Percentiles rank a stretch among this genome's conserved stretches.
These are phyloP conservation scores for Priocnemis perturbator DNA, from an alignment of 2,888 invertebrate genomes.

Conservation along the genomic window DNA sequence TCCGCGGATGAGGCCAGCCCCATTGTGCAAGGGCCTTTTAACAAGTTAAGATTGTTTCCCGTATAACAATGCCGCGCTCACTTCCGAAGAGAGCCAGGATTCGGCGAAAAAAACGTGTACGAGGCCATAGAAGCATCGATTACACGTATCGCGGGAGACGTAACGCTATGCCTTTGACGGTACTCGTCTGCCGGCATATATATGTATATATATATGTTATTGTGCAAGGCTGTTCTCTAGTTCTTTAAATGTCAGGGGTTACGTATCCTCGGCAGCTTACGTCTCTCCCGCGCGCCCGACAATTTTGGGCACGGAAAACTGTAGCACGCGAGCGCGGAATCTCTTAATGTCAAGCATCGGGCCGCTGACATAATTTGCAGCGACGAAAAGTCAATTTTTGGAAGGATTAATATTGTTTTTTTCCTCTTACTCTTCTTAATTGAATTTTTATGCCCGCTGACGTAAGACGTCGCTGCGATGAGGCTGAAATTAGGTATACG, in stretches of 20 bases:
- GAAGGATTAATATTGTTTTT: no score
- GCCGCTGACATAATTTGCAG: no score
- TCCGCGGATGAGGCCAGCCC: slow-evolving; percentile 28
- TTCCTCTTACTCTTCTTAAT: no score
- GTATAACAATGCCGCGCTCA: slow-evolving; percentile 31
- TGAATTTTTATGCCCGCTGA: no score
- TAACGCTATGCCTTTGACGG: background rate
- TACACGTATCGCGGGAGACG: slow-evolving; percentile 23
- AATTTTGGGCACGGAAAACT: no score
- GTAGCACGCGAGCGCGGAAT: no score
- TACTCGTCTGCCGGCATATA: slow-evolving; percentile 23
- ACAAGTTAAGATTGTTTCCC: slow-evolving; percentile 26
- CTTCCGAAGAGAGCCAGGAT: slow-evolving; percentile 18
- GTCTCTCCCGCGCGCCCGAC: slow-evolving; percentile 8
- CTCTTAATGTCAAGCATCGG: no score
- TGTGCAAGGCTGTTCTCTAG: slow-evolving; percentile 45
- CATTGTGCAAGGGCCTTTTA: slow-evolving; percentile 40
- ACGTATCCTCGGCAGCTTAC: slow-evolving; percentile 16
- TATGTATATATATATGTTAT: slow-evolving; percentile 29
- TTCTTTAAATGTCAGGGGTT: slow-evolving; percentile 49
- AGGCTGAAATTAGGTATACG: no score
- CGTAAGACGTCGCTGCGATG: no score
- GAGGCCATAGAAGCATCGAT: slow-evolving; percentile 29
- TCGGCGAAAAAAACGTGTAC: slow-evolving; percentile 4
- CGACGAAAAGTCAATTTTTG: no score